Percentiles rank a stretch among this genome's conserved stretches.
phyloP scores from a whole-genome alignment of 2,888 invertebrate species.

The Pseudococcus viburni region DNA sequence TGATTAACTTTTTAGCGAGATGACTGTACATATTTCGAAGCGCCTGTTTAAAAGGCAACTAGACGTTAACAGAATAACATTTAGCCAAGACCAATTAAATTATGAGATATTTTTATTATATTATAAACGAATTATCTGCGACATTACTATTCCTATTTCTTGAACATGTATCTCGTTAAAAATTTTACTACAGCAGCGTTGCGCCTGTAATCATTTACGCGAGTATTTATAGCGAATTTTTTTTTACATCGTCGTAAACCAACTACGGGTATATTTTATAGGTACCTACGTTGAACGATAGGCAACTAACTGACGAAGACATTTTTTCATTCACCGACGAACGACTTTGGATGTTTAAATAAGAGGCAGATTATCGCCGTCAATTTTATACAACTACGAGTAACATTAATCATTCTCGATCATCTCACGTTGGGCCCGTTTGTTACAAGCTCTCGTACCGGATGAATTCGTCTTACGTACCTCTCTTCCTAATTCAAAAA shows the following conservation, averaged over 20 bases:
- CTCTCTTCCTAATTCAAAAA: too few species aligned
- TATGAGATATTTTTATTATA: neutral
- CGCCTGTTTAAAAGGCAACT: neutral
- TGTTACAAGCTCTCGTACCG: too few species aligned
- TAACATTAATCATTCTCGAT: too few species aligned
- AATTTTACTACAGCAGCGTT: neutral
- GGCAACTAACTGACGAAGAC: too few species aligned
- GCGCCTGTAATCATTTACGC: neutral
- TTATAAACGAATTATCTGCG: neutral
- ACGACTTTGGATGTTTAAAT: too few species aligned
- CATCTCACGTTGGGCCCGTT: too few species aligned
- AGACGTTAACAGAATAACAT: constrained; percentile 10
- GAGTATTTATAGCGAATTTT: neutral
- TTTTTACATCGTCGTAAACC: neutral
- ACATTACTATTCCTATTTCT: neutral
- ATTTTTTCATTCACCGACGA: too few species aligned
- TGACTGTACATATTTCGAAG: neutral
- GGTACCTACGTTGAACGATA: too few species aligned
- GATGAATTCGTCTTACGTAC: too few species aligned
- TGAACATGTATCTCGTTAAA: neutral
- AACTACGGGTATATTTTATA: too few species aligned
- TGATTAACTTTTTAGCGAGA: neutral
- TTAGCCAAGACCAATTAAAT: neutral
- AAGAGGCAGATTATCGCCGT: too few species aligned
- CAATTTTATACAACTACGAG: too few species aligned